Evolutionary conservation across 2,888 invertebrate genomes (phyloP), one percentile per base, ranked within the genome.

Genomic region (Lepetodrilus schrolli): DNA sequence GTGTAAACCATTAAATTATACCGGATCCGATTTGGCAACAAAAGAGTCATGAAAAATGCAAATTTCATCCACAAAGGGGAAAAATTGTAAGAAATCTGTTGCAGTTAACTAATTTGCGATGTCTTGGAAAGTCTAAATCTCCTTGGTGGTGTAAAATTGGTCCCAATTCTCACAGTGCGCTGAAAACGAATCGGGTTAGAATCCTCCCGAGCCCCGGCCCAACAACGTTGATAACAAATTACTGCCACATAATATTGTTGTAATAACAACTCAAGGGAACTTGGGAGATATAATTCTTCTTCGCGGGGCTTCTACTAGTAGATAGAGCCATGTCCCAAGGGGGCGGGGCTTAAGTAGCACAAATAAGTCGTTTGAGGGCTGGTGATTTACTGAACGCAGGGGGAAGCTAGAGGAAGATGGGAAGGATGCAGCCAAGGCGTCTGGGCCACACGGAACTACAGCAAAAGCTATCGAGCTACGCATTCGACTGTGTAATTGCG

Each of bases 181-280:
- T 43, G 71, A 66, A 48, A 66, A 66, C 58, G 72, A 75, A 75
- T 75, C 70, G 66, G 23, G 75, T 75, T 75, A 75, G 68, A 51
- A 48, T 72, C 72, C 75, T 75, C 75, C 50, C 4, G 75, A 72
- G 75, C 38, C 69, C 71, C 21, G 10, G 69, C 69, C 38, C 51
- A 51, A 68, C 49, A 72, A 58, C 38, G 69, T 58, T 58, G 38
- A 68, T 69, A 75, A 75, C 75, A 75, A 75, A 75, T 75, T 72
- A 75, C 51, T 66, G 68, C 66, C 75, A 75, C 75, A 72, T 75
- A 75, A 75, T 72, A 75, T 75, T 72, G 75, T 72, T 75, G 75
- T 75, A 75, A 75, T 75, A 75, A 75, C 75, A 75, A 72, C 69
- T 69, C 75, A 30, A 23, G 68, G 68, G 68, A 26, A 26, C 17